Evolutionary conservation across 2,113 vertebrate species (phyloP), one percentile per base, ranked within the genome.

Genomic region (Ciconia boyciana): DNA sequence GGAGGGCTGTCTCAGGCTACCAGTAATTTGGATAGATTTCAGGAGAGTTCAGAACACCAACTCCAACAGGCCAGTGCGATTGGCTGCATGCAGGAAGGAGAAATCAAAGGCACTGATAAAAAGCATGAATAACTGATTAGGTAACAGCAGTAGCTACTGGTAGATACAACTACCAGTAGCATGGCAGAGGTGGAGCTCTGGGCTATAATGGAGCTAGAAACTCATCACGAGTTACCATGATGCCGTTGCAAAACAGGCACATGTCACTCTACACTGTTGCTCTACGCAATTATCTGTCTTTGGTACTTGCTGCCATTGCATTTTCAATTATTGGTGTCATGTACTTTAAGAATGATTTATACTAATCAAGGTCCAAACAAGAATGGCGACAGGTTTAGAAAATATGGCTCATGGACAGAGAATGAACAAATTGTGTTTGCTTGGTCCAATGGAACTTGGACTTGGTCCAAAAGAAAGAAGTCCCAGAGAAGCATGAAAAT

Each of bases 161-260:
- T 62, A 82, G 60, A 52, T 49, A 43, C 0, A 0, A 58, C 41
- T 29, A 60, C 16, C n/a, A 70, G 4, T 15, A 48, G 48, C 1
- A 51, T 3, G 31, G 66, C 71, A 93, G 62, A 77, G 13, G 16
- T 69, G 52, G 49, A 77, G 22, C 44, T 62, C 43, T 60, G 76
- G 18, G 55, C 52, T 86, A 29, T 5, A 76, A 55, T 0, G 6
- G 32, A 83, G 43, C 61, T 32, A 74, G 58, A 75, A 79, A 55
- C 39, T 80, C 2, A 0, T 57, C 31, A 48, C 13, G 48, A 55
- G 60, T n/a, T 65, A 76, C 32, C 34, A 26, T 1, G 25, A 81
- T 41, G 24, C 10, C 66, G 48, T 29, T 86, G 66, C 39, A 74
- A 69, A 89, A 55, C 39, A 15, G n/a, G 39, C 16, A 19, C 0